Percentiles rank a stretch among this genome's conserved stretches.
These are phyloP conservation scores for Drosophila paranaensis DNA, from an alignment of 2,888 invertebrate species.

Conservation along the genomic window DNA sequence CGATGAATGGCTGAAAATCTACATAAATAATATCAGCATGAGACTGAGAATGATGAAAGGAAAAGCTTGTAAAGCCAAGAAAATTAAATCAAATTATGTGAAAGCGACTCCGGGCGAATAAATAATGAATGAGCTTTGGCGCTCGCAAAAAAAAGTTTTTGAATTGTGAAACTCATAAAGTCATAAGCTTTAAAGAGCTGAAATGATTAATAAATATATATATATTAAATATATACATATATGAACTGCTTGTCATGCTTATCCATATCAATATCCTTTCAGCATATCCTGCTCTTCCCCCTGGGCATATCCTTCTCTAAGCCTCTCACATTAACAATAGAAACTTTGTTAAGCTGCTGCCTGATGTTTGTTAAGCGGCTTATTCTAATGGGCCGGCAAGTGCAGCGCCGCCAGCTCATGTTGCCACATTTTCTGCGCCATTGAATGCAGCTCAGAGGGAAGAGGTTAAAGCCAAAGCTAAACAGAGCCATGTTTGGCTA, in stretches of 20 bases:
- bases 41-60: conserved; percentile 10
- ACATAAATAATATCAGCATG: conserved; percentile 15
- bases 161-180: not conserved
- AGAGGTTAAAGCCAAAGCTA: conserved; percentile 21
- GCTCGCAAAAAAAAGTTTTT: not conserved
- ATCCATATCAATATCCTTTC: not conserved
- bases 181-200: not conserved
- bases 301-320: not conserved
- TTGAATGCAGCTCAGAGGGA: conserved; percentile 51
- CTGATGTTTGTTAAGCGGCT: conserved; percentile 59
- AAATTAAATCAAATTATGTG: not conserved
- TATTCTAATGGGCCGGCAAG: conserved; percentile 46
- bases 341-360: conserved; percentile 11
- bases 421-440: conserved; percentile 57
- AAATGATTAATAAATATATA: conserved; percentile 1
- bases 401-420: conserved; percentile 24
- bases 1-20: conserved; percentile 34
- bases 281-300: no score
- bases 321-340: conserved; percentile 1
- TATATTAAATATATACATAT: not conserved
- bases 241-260: not conserved
- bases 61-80: not conserved
- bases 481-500: conserved; percentile 2
- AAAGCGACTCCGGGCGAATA: not conserved
- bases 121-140: conserved; percentile 3